Conservation (phyloP, 2,888 invertebrate genomes). For the Metallyticus violacea region DNA sequence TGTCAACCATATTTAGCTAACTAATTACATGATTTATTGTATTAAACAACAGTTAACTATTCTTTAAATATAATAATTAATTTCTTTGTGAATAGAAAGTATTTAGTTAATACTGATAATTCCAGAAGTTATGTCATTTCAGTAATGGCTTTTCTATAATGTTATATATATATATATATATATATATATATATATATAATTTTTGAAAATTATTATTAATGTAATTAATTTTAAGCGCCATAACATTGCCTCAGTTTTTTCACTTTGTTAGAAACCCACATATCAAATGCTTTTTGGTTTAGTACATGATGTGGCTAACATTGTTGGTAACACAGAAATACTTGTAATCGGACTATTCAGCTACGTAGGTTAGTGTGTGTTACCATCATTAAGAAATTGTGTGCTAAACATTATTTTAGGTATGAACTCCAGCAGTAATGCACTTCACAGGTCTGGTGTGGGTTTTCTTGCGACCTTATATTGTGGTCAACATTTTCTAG, state of each 20-base stretch:
- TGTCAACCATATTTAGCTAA: neutral
- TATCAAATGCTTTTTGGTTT: too few species aligned
- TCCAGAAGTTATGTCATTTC: neutral
- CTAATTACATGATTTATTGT: too few species aligned
- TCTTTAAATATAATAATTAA: too few species aligned
- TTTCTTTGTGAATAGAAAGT: neutral
- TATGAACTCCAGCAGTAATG: neutral
- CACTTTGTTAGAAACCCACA: too few species aligned
- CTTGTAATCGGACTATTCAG: neutral
- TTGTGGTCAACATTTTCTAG: conserved; percentile 9
- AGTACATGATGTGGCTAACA: too few species aligned
- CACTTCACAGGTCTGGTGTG: neutral
- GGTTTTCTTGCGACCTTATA: neutral
- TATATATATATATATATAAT: too few species aligned
- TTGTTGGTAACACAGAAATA: neutral
- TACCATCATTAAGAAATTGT: neutral
- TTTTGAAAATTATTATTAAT: too few species aligned
- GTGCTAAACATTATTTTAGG: neutral
- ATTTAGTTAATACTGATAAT: neutral
- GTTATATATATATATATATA: too few species aligned
- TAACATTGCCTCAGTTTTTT: neutral
- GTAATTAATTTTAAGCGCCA: neutral
- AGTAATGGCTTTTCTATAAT: too few species aligned
- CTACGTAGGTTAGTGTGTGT: neutral
- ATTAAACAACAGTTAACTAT: too few species aligned